Base-by-base conservation (phyloP, 2,113 vertebrate species). In the Barbus barbus region DNA sequence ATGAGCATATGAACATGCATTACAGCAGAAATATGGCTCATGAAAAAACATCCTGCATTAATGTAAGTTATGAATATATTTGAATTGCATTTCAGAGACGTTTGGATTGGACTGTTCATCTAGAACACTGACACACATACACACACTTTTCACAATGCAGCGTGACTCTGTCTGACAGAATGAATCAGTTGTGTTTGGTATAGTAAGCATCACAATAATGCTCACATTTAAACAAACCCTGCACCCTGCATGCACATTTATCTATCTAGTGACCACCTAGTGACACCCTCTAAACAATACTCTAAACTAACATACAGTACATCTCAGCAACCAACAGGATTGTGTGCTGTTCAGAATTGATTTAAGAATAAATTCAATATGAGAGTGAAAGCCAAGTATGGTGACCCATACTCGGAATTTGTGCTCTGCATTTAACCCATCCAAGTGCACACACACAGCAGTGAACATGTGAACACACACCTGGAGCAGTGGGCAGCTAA, bases 41-140 rank as follows among this genome's bases (percentile, higher is more conserved):
- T 75, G 81, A 74, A 69, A 86, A 71, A 83, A 83, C 75, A 69
- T 82, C 73, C 80, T 78, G 63, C 58, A 86, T 86, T 78, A 71
- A 75, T 82, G 73, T 86, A 80, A 77, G 41, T 77, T 69, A 69
- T 86, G 79, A 86, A 72, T 78, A 83, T 22, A 82, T 61, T 41
- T 74, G 58, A 85, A 77, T 69, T 48, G n/a, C 28, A 85, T 65
- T n/a, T 36, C 5, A 31, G 56, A 74, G 56, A 36, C 44, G 51
- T 71, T 69, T 44, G 36, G 36, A 7, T 58, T 82, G 51, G 16
- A n/a, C 38, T 41, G 24, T 20, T 28, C 26, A 65, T 75, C 67
- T 28, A 7, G 38, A 63, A 16, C 28, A 46, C 41, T 24, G 22
- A 24, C 46, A 11, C 71, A 51, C 56, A 74, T 3, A 3, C 5